phyloP scores from a whole-genome alignment of 2,888 invertebrate species.

The Rapana venosa region DNA sequence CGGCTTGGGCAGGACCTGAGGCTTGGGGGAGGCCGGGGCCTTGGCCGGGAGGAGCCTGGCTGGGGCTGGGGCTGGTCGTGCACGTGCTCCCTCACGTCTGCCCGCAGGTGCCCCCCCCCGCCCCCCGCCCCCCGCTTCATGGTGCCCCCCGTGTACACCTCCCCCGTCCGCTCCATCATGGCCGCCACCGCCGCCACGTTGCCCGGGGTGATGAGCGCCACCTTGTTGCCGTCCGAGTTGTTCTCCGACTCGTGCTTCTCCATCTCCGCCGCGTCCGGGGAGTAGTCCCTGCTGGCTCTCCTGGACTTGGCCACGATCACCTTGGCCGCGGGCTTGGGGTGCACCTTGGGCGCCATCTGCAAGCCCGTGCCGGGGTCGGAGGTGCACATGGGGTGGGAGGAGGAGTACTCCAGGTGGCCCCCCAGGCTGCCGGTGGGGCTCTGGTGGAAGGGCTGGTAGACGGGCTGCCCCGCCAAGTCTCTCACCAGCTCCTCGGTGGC shows the following conservation, averaged over 20 bases:
- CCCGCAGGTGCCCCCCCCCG: slow-evolving; percentile 22
- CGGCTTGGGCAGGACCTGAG: slow-evolving; percentile 52
- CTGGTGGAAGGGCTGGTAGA: slow-evolving; percentile 79
- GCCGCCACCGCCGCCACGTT: slow-evolving; percentile 38
- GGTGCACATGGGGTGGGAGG: slow-evolving; percentile 59
- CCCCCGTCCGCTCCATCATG: slow-evolving; percentile 33
- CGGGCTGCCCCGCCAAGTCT: slow-evolving; percentile 58
- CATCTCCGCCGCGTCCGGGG: slow-evolving; percentile 66
- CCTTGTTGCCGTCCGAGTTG: slow-evolving; percentile 63
- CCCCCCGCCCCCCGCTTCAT: slow-evolving; percentile 34
- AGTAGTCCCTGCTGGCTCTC: slow-evolving; percentile 67
- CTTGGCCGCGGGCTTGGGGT: slow-evolving; percentile 69
- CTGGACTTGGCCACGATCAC: slow-evolving; percentile 69
- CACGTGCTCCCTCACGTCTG: slow-evolving; percentile 59
- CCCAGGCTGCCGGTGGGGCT: slow-evolving; percentile 80
- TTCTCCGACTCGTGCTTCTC: slow-evolving; percentile 67
- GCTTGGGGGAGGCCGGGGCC: slow-evolving; percentile 51
- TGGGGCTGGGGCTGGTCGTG: slow-evolving; percentile 66
- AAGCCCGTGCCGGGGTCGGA: slow-evolving; percentile 47
- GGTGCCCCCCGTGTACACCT: slow-evolving; percentile 46
- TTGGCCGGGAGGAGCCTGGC: slow-evolving; percentile 53
- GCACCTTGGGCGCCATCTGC: slow-evolving; percentile 32
- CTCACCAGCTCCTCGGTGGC: slow-evolving; percentile 50
- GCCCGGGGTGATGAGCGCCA: slow-evolving; percentile 30
- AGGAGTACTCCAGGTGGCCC: slow-evolving; percentile 50